phyloP scores from a whole-genome alignment of 2,888 invertebrate genomes.

The Ceriagrion tenellum region DNA sequence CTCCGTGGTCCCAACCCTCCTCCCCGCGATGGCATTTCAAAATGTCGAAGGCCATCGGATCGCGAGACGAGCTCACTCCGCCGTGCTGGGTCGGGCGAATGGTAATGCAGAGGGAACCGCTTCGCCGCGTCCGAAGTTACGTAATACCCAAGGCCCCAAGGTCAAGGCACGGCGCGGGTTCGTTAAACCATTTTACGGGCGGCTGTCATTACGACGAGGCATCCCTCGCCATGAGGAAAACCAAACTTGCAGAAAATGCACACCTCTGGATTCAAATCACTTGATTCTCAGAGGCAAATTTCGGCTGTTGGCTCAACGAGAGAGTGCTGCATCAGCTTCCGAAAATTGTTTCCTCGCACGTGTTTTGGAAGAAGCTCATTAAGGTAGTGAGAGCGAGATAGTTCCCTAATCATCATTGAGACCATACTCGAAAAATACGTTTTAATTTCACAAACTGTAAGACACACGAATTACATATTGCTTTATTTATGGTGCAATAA shows the following conservation, averaged over 20 bases:
- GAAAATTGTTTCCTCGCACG: too few species aligned
- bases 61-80: not conserved
- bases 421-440: too few species aligned
- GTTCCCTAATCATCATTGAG: too few species aligned
- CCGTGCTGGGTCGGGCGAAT: not conserved
- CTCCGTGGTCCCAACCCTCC: not conserved
- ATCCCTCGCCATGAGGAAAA: not conserved
- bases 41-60: not conserved
- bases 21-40: not conserved
- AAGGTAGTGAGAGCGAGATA: too few species aligned
- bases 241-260: not conserved
- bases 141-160: not conserved
- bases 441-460: too few species aligned
- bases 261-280: not conserved
- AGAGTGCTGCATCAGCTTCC: too few species aligned
- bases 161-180: not conserved
- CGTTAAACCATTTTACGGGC: not conserved
- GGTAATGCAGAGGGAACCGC: not conserved
- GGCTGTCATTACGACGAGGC: not conserved
- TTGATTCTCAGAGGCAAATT: too few species aligned
- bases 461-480: too few species aligned
- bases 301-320: too few species aligned
- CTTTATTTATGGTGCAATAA: too few species aligned
- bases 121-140: not conserved
- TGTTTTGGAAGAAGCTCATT: too few species aligned